These are phyloP conservation scores for Periparus ater DNA, from an alignment of 2,797 vertebrate species.

Conservation along the genomic window DNA sequence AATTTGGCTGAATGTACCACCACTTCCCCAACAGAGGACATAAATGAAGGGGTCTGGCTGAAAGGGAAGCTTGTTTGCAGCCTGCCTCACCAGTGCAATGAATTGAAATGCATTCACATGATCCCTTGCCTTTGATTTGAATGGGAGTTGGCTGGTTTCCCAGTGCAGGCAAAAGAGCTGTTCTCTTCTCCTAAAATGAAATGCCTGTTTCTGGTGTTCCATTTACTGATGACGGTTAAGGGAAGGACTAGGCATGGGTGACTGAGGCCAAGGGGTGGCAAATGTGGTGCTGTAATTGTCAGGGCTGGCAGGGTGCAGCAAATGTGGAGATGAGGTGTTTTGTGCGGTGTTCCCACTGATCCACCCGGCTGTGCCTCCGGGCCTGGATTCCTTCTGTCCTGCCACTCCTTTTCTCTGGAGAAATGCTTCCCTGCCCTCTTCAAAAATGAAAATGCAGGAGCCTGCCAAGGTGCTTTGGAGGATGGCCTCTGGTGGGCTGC, in stretches of 20 bases:
- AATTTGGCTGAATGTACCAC: background rate
- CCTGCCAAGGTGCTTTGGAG: background rate
- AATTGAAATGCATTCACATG: background rate
- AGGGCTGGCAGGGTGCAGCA: background rate
- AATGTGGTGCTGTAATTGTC: background rate
- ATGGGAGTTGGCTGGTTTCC: background rate
- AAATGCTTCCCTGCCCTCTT: background rate
- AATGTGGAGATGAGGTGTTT: background rate
- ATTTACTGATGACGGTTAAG: accelerated
- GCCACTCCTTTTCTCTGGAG: background rate
- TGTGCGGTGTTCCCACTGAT: accelerated
- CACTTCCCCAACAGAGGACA: background rate
- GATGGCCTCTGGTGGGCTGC: background rate
- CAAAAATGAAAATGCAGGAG: background rate
- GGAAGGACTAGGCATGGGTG: background rate
- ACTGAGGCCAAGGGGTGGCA: accelerated
- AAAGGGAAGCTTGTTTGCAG: background rate
- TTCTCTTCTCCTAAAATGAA: background rate
- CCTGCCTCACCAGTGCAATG: background rate
- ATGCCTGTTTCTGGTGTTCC: background rate
- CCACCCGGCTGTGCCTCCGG: background rate
- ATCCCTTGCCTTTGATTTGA: background rate
- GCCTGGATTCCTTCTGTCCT: background rate
- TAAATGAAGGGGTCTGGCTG: background rate
- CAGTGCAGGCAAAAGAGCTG: background rate